Evolutionary conservation across 1,140 invertebrate genomes (phyloP), one percentile per base, ranked within the genome.

Genomic region (Pteromalus puparum): DNA sequence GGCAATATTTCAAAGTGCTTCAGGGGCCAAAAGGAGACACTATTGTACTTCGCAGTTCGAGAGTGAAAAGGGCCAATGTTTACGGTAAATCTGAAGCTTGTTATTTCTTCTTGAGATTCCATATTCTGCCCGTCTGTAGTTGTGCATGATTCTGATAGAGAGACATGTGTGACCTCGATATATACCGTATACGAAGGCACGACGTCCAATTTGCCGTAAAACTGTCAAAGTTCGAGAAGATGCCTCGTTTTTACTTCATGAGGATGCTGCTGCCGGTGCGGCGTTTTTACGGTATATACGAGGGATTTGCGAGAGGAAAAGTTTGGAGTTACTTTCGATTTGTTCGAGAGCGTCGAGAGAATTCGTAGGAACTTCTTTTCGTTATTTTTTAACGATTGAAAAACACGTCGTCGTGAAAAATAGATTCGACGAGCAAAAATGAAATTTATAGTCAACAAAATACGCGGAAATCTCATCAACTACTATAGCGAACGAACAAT

Each of bases 151-250:
- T 70, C 21, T 7, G 21, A 5, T 4, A 53, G 67, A 26, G 24
- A 68, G 13, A n/a, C 67, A 24, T 70, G 10, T 26, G 74, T n/a
- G 28, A 68, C 30, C n/a, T 79, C 15, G 28, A 67, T 79, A n/a
- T 79, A n/a, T 24, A 21, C 30, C 30, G 30, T 15, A 24, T 26
- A 24, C 18, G 18, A 10, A 24, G 5, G 2, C 30, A 13, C 53
- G 28, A 15, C 77, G 13, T 79, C 77, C 61, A 79, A 79, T 79
- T 79, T 79, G 30, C 61, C 18, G 34, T 79, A 79, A 67, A 79
- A 79, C 61, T 67, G 53, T 79, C 53, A n/a, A 79, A 79, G 77
- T 68, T 74, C 72, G 21, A n/a, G 21, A 7, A n/a, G 21, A 61
- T n/a, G 53, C 53, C 53, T n/a, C 21, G 21, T 61, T 61, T 61